These are phyloP conservation scores for Eira barbara DNA, from an alignment of 2,113 vertebrate genomes.

Conservation along the genomic window DNA sequence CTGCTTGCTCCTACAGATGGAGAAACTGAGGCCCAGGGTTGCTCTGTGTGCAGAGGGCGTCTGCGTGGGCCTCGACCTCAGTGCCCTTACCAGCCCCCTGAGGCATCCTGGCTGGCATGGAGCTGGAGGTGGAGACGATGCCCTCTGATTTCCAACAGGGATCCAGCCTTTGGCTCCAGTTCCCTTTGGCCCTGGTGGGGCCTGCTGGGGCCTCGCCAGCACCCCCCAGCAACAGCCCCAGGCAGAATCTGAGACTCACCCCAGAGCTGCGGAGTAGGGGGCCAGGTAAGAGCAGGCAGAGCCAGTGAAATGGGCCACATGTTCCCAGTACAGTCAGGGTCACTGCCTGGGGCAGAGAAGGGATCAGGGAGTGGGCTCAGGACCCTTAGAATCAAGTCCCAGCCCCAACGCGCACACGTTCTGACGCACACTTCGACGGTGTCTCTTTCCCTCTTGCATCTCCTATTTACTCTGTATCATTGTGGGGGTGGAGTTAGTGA, in stretches of 20 bases:
- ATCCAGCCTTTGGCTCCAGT: background rate
- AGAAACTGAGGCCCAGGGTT: background rate
- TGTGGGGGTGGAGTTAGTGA: background rate
- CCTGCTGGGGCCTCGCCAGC: background rate
- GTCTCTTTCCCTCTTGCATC: fast-evolving
- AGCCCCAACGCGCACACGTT: background rate
- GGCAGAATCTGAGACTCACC: background rate
- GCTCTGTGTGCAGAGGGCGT: background rate
- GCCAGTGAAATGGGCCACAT: background rate
- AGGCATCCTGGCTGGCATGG: background rate
- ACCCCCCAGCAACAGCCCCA: background rate
- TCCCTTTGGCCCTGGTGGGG: background rate
- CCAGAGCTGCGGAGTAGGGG: background rate
- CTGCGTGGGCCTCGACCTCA: fast-evolving
- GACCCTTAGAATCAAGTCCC: too few relatives aligned
- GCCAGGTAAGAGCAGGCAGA: too few relatives aligned
- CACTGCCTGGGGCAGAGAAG: background rate
- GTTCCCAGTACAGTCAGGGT: background rate
- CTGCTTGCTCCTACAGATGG: background rate
- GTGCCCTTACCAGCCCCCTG: too few relatives aligned
- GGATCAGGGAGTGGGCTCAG: too few relatives aligned
- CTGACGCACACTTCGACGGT: background rate
- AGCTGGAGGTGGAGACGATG: too few relatives aligned
- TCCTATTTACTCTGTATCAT: background rate
- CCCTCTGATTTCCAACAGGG: fast-evolving